Conservation (phyloP, 1,140 invertebrate species). For the Ceratina calcarata region DNA sequence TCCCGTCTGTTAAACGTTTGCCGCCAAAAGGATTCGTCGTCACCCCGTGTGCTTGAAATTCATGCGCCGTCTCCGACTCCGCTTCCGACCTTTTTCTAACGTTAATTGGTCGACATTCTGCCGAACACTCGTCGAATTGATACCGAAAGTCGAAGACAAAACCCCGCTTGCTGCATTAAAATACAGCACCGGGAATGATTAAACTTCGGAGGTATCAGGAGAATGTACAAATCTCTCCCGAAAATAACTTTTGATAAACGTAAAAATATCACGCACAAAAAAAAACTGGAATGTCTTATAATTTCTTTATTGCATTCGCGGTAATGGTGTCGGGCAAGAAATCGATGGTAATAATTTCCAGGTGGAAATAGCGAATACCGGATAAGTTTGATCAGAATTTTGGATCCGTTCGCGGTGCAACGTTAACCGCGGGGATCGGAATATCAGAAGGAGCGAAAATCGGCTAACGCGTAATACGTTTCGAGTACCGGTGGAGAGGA, state of each 20-base stretch:
- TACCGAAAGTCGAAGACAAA: background rate
- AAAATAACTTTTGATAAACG: too few species aligned
- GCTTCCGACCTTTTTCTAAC: background rate
- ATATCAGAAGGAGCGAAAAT: conserved; percentile 34
- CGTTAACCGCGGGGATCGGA: conserved; percentile 23
- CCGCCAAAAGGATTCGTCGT: conserved; percentile 52
- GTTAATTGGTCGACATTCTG: conserved; percentile 27
- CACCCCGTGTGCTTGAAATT: conserved; percentile 53
- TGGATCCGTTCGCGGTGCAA: conserved; percentile 5
- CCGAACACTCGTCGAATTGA: background rate
- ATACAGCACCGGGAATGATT: too few species aligned
- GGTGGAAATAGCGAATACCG: too few species aligned
- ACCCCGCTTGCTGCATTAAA: background rate
- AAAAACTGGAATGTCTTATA: too few species aligned
- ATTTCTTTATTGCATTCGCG: too few species aligned
- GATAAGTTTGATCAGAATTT: background rate
- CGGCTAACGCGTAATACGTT: conserved; percentile 9
- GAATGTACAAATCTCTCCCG: too few species aligned
- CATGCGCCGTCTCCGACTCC: conserved; percentile 23
- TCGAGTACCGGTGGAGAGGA: background rate
- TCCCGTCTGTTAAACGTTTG: conserved; percentile 47
- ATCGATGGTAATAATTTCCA: background rate
- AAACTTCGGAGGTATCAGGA: too few species aligned
- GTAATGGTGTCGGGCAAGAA: too few species aligned
- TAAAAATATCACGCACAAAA: background rate